These are phyloP conservation scores for Clarias magur DNA, from an alignment of 2,113 vertebrate genomes.

Conservation along the genomic window DNA sequence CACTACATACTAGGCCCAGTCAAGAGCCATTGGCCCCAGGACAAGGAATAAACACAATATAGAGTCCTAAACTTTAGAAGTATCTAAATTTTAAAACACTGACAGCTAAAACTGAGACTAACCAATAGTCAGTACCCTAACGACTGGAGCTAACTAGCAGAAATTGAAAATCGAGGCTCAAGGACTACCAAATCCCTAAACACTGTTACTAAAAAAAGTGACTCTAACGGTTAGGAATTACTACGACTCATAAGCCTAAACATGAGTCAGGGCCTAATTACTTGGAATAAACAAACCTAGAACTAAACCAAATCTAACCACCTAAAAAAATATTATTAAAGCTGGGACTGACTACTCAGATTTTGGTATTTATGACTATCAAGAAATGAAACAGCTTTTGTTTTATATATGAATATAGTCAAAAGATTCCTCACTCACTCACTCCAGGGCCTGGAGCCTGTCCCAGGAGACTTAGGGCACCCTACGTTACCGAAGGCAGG, in stretches of 20 bases:
- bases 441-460: no score
- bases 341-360: background rate
- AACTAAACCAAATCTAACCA: no score
- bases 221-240: no score
- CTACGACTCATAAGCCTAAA: no score
- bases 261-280: no score
- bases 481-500: no score
- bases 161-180: background rate
- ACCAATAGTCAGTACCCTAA: no score
- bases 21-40: background rate
- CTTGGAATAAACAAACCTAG: no score
- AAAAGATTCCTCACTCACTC: no score
- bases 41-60: background rate
- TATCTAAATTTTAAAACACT: background rate
- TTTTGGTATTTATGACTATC: background rate
- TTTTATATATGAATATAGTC: no score
- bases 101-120: no score
- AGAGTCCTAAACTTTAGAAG: background rate
- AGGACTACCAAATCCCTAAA: background rate
- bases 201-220: background rate
- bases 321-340: background rate
- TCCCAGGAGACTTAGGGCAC: no score
- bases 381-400: background rate
- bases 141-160: background rate
- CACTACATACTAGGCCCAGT: background rate